Base-by-base conservation (phyloP, 1,140 invertebrate species). In the Oreohelix idahoensis region DNA sequence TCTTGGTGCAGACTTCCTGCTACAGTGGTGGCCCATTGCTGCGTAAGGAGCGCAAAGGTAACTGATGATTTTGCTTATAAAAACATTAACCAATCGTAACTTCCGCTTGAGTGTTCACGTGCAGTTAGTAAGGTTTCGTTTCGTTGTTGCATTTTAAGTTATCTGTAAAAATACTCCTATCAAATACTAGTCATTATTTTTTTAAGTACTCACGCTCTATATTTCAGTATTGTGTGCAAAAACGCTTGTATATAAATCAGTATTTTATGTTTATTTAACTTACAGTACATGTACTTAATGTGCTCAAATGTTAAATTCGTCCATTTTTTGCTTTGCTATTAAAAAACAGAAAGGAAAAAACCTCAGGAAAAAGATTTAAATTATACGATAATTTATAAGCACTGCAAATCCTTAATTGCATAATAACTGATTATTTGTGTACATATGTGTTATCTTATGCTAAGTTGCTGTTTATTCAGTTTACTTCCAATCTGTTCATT, bases 321-420 rank as follows among this genome's bases (percentile, higher is more conserved):
- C 17, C n/a, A 66, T 66, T 32, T 66, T 32, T 8, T 66, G 11
- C 29, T 2, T 66, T 66, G 63, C 63, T 66, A 32, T 66, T 8
- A 17, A 66, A 66, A 66, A 2, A 23, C 10, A n/a, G 8, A 66
- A 32, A 32, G 29, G 63, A 32, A 4, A 58, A 66, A 66, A 29
- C 63, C 63, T 66, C 63, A 66, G 63, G 63, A 66, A 66, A 2
- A 32, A 66, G 63, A 66, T 32, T 66, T 66, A 66, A 66, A 66
- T 66, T 66, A 66, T 66, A 66, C 23, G n/a, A 66, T 66, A 66
- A 66, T 32, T 66, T 66, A 66, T 66, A 2, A 66, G 63, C 53
- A 58, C 8, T 66, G 51, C 51, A 11, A 26, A 32, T 66, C 11
- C 20, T 29, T 66, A 32, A 29, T 66, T 66, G 63, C 63, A 32